phyloP scores from a whole-genome alignment of 2,797 vertebrate species.

The Liasis olivaceus region DNA sequence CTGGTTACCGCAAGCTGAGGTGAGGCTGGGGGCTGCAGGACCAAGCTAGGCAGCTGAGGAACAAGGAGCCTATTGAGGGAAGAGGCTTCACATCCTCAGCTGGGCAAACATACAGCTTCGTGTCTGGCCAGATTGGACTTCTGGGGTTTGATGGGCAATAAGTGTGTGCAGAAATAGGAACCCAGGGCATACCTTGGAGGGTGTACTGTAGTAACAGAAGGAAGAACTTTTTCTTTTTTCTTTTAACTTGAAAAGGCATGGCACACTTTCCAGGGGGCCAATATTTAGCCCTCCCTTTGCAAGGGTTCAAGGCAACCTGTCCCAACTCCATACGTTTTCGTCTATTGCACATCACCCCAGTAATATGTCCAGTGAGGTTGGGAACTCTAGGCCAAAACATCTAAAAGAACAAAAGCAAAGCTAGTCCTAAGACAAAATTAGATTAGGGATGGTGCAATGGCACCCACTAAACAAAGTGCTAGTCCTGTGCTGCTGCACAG shows the following conservation, averaged over 20 bases:
- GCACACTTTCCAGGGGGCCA: background rate
- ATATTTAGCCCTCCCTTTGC: background rate
- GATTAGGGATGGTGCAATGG: background rate
- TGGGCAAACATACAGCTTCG: constrained; percentile 8
- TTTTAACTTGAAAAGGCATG: background rate
- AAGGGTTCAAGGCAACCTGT: background rate
- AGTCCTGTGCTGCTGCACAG: background rate
- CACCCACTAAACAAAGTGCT: background rate
- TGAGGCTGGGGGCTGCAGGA: constrained; percentile 22
- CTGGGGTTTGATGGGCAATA: background rate
- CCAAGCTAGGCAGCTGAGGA: constrained; percentile 12
- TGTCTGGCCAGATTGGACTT: constrained; percentile 6
- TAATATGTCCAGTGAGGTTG: background rate
- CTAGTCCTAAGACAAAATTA: background rate
- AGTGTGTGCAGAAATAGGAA: background rate
- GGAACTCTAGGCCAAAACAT: background rate
- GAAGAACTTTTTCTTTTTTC: background rate
- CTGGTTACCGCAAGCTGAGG: constrained; percentile 38
- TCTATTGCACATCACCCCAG: background rate
- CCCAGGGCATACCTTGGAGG: background rate
- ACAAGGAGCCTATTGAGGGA: constrained; percentile 32
- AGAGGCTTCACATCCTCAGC: background rate
- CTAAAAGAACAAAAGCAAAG: background rate
- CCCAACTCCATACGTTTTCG: background rate
- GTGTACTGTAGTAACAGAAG: background rate